These are phyloP conservation scores for Caradrina kadenii DNA, from an alignment of 2,888 invertebrate species.

Conservation along the genomic window DNA sequence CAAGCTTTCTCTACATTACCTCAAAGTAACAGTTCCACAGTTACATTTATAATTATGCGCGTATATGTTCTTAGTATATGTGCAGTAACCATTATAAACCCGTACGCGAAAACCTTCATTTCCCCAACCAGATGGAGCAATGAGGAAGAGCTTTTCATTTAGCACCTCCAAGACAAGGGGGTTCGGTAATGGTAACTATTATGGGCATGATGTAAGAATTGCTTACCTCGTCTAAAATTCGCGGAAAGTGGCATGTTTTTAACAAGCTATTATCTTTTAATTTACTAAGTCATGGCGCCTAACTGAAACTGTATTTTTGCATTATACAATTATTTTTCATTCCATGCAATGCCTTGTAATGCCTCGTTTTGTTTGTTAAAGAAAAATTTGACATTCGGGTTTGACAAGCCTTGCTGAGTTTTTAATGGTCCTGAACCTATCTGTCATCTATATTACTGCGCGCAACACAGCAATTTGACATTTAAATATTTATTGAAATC, in stretches of 20 bases:
- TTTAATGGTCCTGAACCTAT: no score
- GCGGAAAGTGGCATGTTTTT: conserved; percentile 81
- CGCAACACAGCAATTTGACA: not conserved
- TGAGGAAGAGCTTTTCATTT: conserved; percentile 17
- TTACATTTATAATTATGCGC: not conserved
- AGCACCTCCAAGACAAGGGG: conserved; percentile 14
- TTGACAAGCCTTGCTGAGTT: conserved; percentile 20
- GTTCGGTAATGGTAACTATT: conserved; percentile 16
- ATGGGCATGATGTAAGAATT: conserved; percentile 11
- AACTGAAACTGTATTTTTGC: conserved; percentile 13
- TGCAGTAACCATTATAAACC: not conserved
- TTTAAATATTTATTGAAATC: no score
- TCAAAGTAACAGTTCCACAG: no score
- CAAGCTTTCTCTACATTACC: not conserved
- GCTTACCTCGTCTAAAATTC: conserved; percentile 82
- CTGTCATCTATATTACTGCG: no score
- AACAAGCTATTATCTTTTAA: conserved; percentile 17
- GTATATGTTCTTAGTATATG: conserved; percentile 19
- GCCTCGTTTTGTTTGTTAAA: conserved; percentile 21
- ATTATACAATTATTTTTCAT: not conserved
- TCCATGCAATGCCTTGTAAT: conserved; percentile 2
- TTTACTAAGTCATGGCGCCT: conserved; percentile 42
- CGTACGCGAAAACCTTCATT: conserved; percentile 34
- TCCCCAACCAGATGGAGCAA: conserved; percentile 10
- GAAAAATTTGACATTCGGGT: conserved; percentile 5